Evolutionary conservation across 1,140 invertebrate genomes (phyloP).

Genomic region (Brachionus rubens): DNA sequence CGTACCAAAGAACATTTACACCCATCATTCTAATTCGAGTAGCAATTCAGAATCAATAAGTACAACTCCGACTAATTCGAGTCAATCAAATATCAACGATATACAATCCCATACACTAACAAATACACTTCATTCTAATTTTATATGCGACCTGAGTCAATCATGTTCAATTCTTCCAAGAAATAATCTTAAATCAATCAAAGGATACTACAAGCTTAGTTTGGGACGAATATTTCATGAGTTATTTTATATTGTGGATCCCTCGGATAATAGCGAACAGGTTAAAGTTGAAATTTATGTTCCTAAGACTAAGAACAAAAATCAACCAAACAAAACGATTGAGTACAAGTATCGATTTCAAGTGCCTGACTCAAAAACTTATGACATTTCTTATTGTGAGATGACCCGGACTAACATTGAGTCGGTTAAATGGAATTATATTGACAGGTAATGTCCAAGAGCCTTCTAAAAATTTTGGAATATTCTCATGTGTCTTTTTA

Average conservation of each 20-base stretch:
- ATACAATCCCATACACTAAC: constrained; percentile 24
- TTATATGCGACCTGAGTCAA: constrained; percentile 3
- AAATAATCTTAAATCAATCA: constrained; percentile 9
- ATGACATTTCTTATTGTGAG: constrained; percentile 88
- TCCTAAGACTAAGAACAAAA: not conserved
- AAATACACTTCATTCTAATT: constrained; percentile 4
- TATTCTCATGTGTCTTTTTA: no score
- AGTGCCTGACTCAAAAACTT: constrained; percentile 84
- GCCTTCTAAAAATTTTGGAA: no score
- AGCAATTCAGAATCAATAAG: constrained; percentile 27
- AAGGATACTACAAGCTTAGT: constrained; percentile 69
- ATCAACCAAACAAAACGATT: constrained; percentile 47
- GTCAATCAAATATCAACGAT: constrained; percentile 12
- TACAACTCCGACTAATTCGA: constrained; percentile 24
- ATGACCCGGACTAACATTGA: constrained; percentile 90
- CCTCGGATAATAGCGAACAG: constrained; percentile 85
- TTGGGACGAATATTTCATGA: constrained; percentile 93
- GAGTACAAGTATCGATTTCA: constrained; percentile 68
- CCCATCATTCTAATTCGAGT: not conserved
- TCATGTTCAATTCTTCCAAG: constrained; percentile 2
- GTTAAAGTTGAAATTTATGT: constrained; percentile 51
- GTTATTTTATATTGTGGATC: constrained; percentile 76
- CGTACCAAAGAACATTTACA: constrained; percentile 24
- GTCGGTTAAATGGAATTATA: constrained; percentile 95
- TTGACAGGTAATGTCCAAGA: constrained; percentile 74